Evolutionary conservation across 2,888 invertebrate genomes (phyloP).

Genomic region (Nebria brevicollis): DNA sequence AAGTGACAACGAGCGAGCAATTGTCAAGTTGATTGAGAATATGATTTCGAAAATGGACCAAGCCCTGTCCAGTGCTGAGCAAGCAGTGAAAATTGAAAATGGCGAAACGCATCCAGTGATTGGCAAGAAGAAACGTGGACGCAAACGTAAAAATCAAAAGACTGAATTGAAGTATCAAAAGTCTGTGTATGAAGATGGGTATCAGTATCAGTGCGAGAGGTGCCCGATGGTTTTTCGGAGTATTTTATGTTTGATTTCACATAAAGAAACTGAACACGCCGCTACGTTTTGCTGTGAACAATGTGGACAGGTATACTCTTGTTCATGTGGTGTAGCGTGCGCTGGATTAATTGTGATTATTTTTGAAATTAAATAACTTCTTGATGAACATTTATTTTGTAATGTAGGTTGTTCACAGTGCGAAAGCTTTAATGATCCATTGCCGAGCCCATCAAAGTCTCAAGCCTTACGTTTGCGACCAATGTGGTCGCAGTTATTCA

Average conservation of each 20-base stretch:
- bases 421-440: conserved; percentile 61
- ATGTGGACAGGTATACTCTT: conserved; percentile 59
- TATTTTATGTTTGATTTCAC: conserved; percentile 57
- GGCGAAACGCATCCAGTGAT: conserved; percentile 46
- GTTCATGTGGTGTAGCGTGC: neutral
- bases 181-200: conserved; percentile 55
- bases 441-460: conserved; percentile 61
- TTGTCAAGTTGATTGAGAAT: conserved; percentile 60
- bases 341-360: neutral
- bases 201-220: conserved; percentile 61
- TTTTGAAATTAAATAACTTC: conserved; percentile 2
- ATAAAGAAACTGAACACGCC: conserved; percentile 60
- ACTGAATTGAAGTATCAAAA: conserved; percentile 46
- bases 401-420: conserved; percentile 59
- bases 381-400: conserved; percentile 26
- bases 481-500: conserved; percentile 70
- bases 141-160: conserved; percentile 59
- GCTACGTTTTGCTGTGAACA: conserved; percentile 61
- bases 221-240: conserved; percentile 58
- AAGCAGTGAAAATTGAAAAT: conserved; percentile 41
- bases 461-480: conserved; percentile 69
- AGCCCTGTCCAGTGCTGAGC: conserved; percentile 38
- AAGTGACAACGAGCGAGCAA: conserved; percentile 56
- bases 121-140: conserved; percentile 57
- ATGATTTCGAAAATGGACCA: conserved; percentile 57